Conservation (phyloP, 2,888 invertebrate species). For the Aromia moschata region DNA sequence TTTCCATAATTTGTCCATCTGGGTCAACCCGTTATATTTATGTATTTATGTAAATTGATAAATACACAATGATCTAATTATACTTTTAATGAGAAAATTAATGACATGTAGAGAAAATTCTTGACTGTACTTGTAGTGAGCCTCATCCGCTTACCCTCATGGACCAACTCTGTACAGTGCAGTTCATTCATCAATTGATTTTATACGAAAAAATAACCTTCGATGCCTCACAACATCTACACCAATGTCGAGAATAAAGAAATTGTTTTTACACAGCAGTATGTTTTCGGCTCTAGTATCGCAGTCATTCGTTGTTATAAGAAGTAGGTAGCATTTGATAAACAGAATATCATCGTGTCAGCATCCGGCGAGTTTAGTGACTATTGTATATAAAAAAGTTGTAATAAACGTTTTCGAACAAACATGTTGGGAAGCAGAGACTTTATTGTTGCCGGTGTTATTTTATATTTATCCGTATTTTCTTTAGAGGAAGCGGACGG, state of each 20-base stretch:
- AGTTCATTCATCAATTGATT: no score
- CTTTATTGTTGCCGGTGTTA: background rate
- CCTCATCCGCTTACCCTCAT: no score
- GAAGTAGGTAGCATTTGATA: slow-evolving; percentile 25
- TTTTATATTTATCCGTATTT: slow-evolving; percentile 4
- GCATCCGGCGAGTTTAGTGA: slow-evolving; percentile 22
- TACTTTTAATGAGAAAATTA: no score
- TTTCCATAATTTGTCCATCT: no score
- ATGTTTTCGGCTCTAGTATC: slow-evolving; percentile 1
- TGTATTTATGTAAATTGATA: no score
- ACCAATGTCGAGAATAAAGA: background rate
- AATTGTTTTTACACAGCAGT: background rate
- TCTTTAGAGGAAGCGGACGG: slow-evolving; percentile 3
- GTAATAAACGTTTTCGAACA: background rate
- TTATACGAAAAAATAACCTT: background rate
- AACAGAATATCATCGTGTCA: slow-evolving; percentile 20
- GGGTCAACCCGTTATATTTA: no score
- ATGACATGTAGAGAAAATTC: no score
- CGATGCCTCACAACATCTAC: background rate
- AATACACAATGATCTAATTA: no score
- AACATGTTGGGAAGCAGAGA: slow-evolving; percentile 8
- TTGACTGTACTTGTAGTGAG: no score
- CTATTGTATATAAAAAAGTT: slow-evolving; percentile 1
- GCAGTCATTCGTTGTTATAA: slow-evolving; percentile 4
- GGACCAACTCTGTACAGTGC: no score